Conservation (phyloP, 2,888 invertebrate species). For the Philopedon plagiatum region DNA sequence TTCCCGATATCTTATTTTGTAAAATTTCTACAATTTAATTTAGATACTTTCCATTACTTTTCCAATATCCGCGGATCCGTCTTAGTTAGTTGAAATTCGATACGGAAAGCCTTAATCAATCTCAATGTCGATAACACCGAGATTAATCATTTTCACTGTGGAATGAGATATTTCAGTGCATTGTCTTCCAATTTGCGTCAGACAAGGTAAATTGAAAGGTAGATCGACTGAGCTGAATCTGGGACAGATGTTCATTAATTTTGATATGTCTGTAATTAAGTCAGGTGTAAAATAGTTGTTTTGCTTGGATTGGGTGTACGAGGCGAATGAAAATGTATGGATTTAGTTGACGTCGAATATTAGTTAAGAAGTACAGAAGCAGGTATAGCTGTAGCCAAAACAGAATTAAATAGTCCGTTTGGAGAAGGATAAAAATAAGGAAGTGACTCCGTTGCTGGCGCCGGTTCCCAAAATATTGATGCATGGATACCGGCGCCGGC, state of each 20-base stretch:
- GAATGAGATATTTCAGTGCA: conserved; percentile 9
- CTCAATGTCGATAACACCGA: conserved; percentile 8
- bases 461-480: too few relatives aligned
- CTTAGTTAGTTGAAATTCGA: background rate
- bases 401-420: too few relatives aligned
- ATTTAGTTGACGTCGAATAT: too few relatives aligned
- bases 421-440: too few relatives aligned
- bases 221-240: conserved; percentile 13
- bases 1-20: too few relatives aligned
- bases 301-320: background rate
- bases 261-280: conserved; percentile 20
- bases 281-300: conserved; percentile 21
- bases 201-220: conserved; percentile 23
- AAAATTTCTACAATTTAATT: background rate
- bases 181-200: conserved; percentile 15
- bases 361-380: too few relatives aligned
- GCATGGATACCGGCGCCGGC: too few relatives aligned
- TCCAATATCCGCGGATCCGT: background rate
- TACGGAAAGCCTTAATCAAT: conserved; percentile 4
- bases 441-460: too few relatives aligned
- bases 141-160: conserved; percentile 1
- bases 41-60: background rate
- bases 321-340: background rate
- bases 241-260: conserved; percentile 14
- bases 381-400: too few relatives aligned